Percentiles rank a stretch among this genome's conserved stretches.
phyloP scores from a whole-genome alignment of 2,797 vertebrate genomes.

The Mus spretus region DNA sequence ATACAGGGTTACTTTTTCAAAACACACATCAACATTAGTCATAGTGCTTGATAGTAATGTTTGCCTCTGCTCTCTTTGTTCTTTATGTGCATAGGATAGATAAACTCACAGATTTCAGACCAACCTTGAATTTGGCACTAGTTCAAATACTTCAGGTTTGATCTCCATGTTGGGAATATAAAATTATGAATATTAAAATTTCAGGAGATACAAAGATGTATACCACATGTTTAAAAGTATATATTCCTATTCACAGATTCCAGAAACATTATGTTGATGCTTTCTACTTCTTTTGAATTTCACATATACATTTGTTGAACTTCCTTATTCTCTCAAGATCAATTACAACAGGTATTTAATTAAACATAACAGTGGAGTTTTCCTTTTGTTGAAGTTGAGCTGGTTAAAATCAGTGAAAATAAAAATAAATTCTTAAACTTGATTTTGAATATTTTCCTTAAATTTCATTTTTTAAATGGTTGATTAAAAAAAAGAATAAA shows the following conservation, averaged over 20 bases:
- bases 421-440: not conserved
- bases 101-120: conserved; percentile 16
- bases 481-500: not conserved
- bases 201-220: not conserved
- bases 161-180: not conserved
- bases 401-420: not conserved
- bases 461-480: conserved; percentile 10
- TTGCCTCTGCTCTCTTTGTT: conserved; percentile 24
- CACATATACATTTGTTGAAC: not conserved
- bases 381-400: not conserved
- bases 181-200: conserved; percentile 34
- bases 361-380: not conserved
- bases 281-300: not conserved
- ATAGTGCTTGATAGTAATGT: not conserved
- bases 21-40: conserved; percentile 11
- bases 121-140: conserved; percentile 30
- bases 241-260: not conserved
- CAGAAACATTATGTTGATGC: not conserved
- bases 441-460: not conserved
- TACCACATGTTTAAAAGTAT: not conserved
- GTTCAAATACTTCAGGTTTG: not conserved
- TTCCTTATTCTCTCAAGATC: not conserved
- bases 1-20: not conserved
- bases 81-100: not conserved
- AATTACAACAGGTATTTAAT: not conserved